These are phyloP conservation scores for Strongylocentrotus purpuratus DNA, from an alignment of 35 echinoderm and acorn worm genomes.

Conservation along the genomic window DNA sequence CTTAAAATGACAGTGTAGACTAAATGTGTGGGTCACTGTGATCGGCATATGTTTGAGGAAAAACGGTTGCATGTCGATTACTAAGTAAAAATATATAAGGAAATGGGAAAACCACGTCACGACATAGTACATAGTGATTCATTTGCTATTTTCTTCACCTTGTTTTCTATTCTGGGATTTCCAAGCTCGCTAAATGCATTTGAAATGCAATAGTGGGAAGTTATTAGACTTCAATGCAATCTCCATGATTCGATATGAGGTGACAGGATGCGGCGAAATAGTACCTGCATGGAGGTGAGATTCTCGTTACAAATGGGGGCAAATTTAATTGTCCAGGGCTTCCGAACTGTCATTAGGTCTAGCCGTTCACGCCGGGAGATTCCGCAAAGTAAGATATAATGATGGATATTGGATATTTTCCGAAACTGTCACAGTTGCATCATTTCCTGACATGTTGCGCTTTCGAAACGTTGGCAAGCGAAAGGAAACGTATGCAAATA, in stretches of 20 bases:
- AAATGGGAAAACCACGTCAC: neutral
- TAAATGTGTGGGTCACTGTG: neutral
- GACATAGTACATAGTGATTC: neutral
- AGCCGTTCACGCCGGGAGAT: neutral
- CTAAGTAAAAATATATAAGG: neutral
- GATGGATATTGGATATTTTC: neutral
- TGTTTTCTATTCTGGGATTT: neutral
- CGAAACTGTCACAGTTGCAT: neutral
- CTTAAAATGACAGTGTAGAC: neutral
- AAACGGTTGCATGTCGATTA: no score
- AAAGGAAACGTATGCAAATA: neutral
- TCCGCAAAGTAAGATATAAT: neutral
- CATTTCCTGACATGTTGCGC: neutral
- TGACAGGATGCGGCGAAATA: neutral
- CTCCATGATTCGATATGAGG: neutral
- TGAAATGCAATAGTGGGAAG: constrained; percentile 2
- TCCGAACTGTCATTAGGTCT: neutral
- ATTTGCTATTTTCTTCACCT: neutral
- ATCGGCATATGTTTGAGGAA: neutral
- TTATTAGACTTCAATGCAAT: constrained; percentile 19
- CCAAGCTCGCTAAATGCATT: neutral
- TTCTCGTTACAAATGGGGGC: neutral
- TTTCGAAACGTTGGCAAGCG: neutral
- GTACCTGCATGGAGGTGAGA: neutral
- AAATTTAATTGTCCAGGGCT: constrained; percentile 17